Evolutionary conservation across 2,888 invertebrate species (phyloP).

Genomic region (Platycnemis pennipes): DNA sequence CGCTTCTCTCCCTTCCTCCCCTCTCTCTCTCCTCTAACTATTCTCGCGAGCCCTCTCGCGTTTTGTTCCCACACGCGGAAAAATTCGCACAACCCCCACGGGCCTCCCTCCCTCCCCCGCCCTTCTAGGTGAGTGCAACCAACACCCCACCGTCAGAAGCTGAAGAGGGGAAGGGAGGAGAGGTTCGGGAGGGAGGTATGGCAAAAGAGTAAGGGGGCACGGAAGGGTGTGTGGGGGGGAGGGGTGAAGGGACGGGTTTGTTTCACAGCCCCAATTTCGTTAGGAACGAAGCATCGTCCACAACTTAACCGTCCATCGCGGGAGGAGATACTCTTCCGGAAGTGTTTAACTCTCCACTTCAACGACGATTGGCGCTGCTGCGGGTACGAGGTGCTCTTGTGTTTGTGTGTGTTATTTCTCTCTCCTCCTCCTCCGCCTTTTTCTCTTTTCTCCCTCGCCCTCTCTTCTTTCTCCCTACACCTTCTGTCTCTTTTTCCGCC

Average conservation of each 20-base stretch:
- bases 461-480: background rate
- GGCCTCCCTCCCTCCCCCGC: background rate
- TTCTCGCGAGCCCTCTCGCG: background rate
- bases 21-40: background rate
- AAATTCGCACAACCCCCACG: background rate
- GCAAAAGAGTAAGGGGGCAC: background rate
- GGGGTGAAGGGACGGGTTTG: background rate
- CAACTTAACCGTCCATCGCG: background rate
- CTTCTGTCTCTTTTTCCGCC: background rate
- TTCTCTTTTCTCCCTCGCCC: background rate
- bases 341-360: background rate
- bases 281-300: background rate
- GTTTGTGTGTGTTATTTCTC: background rate
- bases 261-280: constrained; percentile 13
- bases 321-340: background rate
- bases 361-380: background rate
- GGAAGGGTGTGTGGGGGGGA: background rate
- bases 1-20: background rate
- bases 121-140: background rate
- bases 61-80: background rate
- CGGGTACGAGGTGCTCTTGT: background rate
- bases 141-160: background rate
- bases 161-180: background rate
- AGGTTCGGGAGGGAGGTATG: background rate
- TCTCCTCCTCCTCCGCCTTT: background rate